A percentile compares a stretch with the other conserved stretches of the same genome.
phyloP scores from a whole-genome alignment of 2,888 invertebrate genomes.

The Cremastinae sp. region DNA sequence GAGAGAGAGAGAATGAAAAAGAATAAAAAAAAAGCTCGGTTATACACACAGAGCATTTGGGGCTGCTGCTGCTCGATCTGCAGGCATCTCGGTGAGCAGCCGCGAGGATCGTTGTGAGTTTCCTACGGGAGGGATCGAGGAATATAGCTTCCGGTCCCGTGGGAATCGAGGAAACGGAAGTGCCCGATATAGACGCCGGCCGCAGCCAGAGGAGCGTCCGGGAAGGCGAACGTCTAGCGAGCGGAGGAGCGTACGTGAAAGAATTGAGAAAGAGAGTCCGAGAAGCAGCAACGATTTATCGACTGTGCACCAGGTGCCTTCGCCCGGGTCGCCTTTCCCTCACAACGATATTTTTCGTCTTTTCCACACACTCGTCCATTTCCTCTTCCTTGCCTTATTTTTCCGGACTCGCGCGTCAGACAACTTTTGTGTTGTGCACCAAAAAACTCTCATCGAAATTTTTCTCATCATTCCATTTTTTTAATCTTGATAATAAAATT shows the following conservation, averaged over 20 bases:
- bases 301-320: conserved; percentile 71
- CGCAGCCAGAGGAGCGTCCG: conserved; percentile 34
- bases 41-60: conserved; percentile 40
- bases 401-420: conserved; percentile 9
- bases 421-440: too few species aligned
- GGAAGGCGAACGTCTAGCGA: conserved; percentile 16
- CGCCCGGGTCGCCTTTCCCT: conserved; percentile 52
- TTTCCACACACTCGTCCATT: conserved; percentile 16
- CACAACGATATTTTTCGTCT: conserved; percentile 42
- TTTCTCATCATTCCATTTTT: not conserved
- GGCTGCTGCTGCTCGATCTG: conserved; percentile 17
- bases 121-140: conserved; percentile 43
- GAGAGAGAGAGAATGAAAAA: not conserved
- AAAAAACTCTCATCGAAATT: not conserved
- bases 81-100: conserved; percentile 26
- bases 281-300: conserved; percentile 69
- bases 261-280: conserved; percentile 31
- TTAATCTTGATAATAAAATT: not conserved
- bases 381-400: conserved; percentile 15
- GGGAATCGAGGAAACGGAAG: conserved; percentile 57
- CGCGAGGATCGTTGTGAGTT: conserved; percentile 14
- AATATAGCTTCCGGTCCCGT: conserved; percentile 57
- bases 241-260: conserved; percentile 40
- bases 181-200: conserved; percentile 52
- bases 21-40: conserved; percentile 14